These are phyloP conservation scores for Scomber japonicus DNA, from an alignment of 2,113 vertebrate genomes.

Conservation along the genomic window DNA sequence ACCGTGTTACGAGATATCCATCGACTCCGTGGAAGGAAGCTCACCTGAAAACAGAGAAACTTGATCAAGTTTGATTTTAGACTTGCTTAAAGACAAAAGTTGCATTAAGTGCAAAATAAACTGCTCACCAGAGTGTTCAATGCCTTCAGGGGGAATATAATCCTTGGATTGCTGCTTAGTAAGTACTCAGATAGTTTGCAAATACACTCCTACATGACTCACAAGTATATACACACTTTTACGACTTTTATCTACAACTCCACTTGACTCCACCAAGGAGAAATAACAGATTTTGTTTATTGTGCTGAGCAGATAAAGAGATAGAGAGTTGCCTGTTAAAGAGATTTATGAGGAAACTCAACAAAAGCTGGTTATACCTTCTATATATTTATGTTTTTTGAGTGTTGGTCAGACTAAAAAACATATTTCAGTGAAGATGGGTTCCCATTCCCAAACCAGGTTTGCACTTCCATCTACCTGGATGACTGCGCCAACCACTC, in stretches of 20 bases:
- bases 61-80: not conserved
- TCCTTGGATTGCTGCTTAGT: too few species aligned
- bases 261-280: not conserved
- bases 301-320: too few species aligned
- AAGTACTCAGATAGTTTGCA: too few species aligned
- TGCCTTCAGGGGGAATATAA: not conserved
- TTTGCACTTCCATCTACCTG: too few species aligned
- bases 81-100: not conserved
- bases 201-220: not conserved
- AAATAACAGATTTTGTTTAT: not conserved
- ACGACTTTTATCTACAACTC: not conserved
- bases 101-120: not conserved
- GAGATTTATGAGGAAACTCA: too few species aligned
- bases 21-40: conserved; percentile 84
- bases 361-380: too few species aligned
- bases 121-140: not conserved
- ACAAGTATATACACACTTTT: not conserved
- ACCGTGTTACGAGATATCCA: conserved; percentile 90
- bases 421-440: too few species aligned
- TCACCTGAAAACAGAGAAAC: conserved; percentile 75
- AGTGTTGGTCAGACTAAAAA: too few species aligned
- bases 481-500: too few species aligned
- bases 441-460: too few species aligned
- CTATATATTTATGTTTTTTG: too few species aligned
- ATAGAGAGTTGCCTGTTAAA: too few species aligned